Conservation (phyloP, 92 coral and sea anemone genomes). For the Phenganax stokvisi region DNA sequence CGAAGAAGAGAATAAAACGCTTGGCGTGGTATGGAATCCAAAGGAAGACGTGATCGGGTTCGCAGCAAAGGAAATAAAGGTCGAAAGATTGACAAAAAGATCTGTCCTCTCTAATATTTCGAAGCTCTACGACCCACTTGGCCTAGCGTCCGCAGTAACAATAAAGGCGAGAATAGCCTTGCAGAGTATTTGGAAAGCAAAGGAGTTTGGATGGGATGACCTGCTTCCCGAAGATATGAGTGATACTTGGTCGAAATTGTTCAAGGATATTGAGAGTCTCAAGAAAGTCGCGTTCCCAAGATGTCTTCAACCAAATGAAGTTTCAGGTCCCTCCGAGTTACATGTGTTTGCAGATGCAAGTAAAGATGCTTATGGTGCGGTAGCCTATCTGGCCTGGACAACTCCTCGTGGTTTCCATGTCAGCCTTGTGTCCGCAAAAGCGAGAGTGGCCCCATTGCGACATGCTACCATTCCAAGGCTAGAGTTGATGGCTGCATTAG, state of each 20-base stretch:
- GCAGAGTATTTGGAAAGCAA: conserved; percentile 41
- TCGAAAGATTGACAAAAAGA: conserved; percentile 42
- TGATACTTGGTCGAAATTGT: conserved; percentile 18
- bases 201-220: conserved; percentile 54
- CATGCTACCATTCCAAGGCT: conserved; percentile 30
- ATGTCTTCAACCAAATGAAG: conserved; percentile 41
- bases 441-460: conserved; percentile 28
- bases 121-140: conserved; percentile 46
- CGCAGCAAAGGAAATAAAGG: conserved; percentile 36
- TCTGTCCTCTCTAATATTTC: conserved; percentile 46
- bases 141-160: conserved; percentile 47
- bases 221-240: conserved; percentile 45
- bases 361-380: conserved; percentile 48
- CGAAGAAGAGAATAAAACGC: conserved; percentile 40
- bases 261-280: conserved; percentile 39
- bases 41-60: conserved; percentile 28
- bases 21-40: conserved; percentile 47
- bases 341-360: conserved; percentile 52
- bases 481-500: conserved; percentile 29
- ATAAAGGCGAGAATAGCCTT: conserved; percentile 45
- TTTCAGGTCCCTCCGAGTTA: conserved; percentile 41
- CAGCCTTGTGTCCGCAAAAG: conserved; percentile 27
- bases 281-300: conserved; percentile 39
- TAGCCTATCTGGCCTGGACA: conserved; percentile 50
- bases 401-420: conserved; percentile 43